Base-by-base conservation (phyloP, 2,113 vertebrate genomes). In the Takifugu bimaculatus region DNA sequence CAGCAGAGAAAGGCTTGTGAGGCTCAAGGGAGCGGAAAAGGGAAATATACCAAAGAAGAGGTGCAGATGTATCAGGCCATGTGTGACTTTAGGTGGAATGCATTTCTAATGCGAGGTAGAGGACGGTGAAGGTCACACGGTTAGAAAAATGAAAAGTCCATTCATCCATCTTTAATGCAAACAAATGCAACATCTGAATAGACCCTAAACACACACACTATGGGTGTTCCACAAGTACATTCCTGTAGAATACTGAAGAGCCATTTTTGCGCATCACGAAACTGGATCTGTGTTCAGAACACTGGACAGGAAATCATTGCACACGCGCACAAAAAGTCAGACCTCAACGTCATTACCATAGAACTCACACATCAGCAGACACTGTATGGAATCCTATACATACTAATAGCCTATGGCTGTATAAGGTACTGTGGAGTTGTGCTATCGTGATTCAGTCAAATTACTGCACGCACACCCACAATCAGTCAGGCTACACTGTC, bases 11-110 rank as follows among this genome's bases (percentile, higher is more conserved):
- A 26, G 63, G 65, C 65, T 43, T 60, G 63, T 43, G 52, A 14
- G 45, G 51, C 54, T 61, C 50, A 65, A 55, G 54, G 66, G 66
- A 59, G 72, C 28, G 52, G 27, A 57, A 49, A 42, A 27, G 57
- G 52, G 57, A 55, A 69, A 69, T 60, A 45, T 56, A 70, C 64
- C 65, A 66, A 60, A 65, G 63, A 62, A 27, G 53, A 48, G 65
- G 65, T 72, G 57, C 54, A 65, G 74, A 70, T 68, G 66, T 60
- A 74, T 77, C 52, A 57, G 64, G 57, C 60, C 60, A 72, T 68
- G 71, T 60, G 63, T 80, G 74, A 81, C 81, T 79, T 75, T 61
- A 82, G 77, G 79, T 78, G 67, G 78, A 88, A 88, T 85, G 81
- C 65, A 86, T 82, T 84, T 72, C 83, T 84, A 87, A 86, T 88